Evolutionary conservation across 1,140 invertebrate species (phyloP), one percentile per base, ranked within the genome.

Genomic region (Diorhabda elongata): DNA sequence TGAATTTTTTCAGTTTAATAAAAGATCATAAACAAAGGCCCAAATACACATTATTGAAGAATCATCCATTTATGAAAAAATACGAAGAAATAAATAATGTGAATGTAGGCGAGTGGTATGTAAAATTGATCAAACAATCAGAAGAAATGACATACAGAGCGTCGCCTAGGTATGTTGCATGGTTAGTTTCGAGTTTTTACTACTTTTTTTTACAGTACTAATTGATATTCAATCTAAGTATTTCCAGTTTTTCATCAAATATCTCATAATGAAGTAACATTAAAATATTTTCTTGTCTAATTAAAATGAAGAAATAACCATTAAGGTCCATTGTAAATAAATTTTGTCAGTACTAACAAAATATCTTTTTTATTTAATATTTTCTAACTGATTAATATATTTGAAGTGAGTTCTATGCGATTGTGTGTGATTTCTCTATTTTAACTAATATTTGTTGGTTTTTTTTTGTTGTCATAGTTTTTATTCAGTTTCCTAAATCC

Each of bases 1-100:
- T 26, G 26, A 26, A 26, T n/a, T 52, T 52, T 52, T 89, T 75
- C 82, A 97, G 96, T 84, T 86, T 99, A 79, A 95, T 91, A 73
- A 99, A 99, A 84, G 92, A 98, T 84, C 95, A 94, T 79, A 88
- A 90, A 78, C 85, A 94, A 73, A 87, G 98, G 71, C 97, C 97
- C 66, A 99, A 99, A 83, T 99, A 99, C 84, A 89, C 88, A 64
- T 90, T 95, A 80, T 85, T 99, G 2, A 85, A 99, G 76, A 89
- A 94, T 73, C 94, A 97, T 80, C 86, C 91, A 42, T 98, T 98
- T 83, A 90, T 98, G 42, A 88, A 88, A 80, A 89, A 89, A 69
- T 93, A 92, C 66, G 91, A 94, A 71, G 82, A 81, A 6, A 84
- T 84, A 66, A 58, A 67, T 60, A 81, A 87, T 60, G 89, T 94